Base-by-base conservation (phyloP, 1,140 invertebrate species). In the Tetragnatha versicolor region DNA sequence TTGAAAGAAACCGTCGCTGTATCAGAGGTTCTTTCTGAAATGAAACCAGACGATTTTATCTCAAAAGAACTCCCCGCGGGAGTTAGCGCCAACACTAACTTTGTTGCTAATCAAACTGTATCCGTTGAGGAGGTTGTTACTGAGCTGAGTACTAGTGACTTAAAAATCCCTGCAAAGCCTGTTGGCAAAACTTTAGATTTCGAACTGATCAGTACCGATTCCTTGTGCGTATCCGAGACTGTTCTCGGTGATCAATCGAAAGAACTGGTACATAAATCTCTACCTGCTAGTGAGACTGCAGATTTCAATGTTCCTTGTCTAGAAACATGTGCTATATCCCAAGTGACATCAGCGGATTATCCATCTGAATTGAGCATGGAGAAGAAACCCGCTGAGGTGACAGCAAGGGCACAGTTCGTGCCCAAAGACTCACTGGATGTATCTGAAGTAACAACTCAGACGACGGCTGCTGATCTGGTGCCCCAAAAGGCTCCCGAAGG, bases 291-390 rank as follows among this genome's bases (percentile, higher is more conserved):
- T n/a, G 78, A 79, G 29, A 63, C 12, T n/a, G 78, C 70, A 58
- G 37, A 29, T 20, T 25, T 79, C 10, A 58, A 45, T 39, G 68
- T 79, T 10, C 70, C 78, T 65, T 65, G 37, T 45, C 35, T 51
- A 47, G 72, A 78, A 73, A 22, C 73, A 27, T 25, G 58, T 37
- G 42, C 72, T 12, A 89, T 92, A 14, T 42, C 84, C 94, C 39
- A 89, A 79, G 90, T 91, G 14, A 91, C 93, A 76, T 92, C 94
- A 83, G 90, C 89, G 68, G 73, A 77, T 37, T 78, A 22, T n/a
- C 91, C 92, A 12, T 91, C 93, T 87, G 93, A 94, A 84, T 94
- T 95, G 83, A 90, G 25, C 20, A 35, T 35, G n/a, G 47, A 9
- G 17, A 79, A 72, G 58, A 69, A 70, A 45, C 80, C 80, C 20